Evolutionary conservation across 2,888 invertebrate species (phyloP), one percentile per base, ranked within the genome.

Genomic region (Acronicta aceris): DNA sequence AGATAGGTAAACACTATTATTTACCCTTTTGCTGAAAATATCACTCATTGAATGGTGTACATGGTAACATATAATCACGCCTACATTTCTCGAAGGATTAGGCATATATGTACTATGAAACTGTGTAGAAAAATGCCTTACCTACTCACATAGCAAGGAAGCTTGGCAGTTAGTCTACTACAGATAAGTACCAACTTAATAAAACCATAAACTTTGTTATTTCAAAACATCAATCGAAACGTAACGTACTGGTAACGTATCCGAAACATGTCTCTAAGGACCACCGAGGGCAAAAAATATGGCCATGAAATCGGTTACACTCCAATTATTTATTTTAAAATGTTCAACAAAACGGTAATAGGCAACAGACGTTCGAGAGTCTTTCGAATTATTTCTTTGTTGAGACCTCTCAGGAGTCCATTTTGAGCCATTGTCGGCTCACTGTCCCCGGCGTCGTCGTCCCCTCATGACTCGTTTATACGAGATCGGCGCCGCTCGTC

Each of bases 281-380:
- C 16, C 27, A n/a, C n/a, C n/a, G n/a, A n/a, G n/a, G n/a, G n/a
- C n/a, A 42, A 16, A 16, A n/a, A 17, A 9, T 21, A 21, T 21
- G 2, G 16, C 12, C 4, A 10, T 33, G 0, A 33, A 33, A 33
- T 12, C 33, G 12, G 12, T 12, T 33, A 30, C 30, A 9, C 8
- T 30, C 30, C 30, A 30, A 30, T 30, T 21, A 33, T 45, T 42
- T 17, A 16, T 17, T 21, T 21, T 40, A 47, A 51, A 61, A 47
- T 33, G 42, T 55, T 58, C 46, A 46, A 43, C 49, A 41, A 65
- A 49, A 60, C 46, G 46, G 12, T 58, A 61, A 61, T 48, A 59
- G 55, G 33, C 10, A 42, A 47, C 36, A 33, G 58, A 59, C 30
- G 49, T 53, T 45, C 59, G 36, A 38, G 21, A 59, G 53, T 38